These are phyloP conservation scores for Anguilla japonica DNA, from an alignment of 2,113 vertebrate species.

Conservation along the genomic window DNA sequence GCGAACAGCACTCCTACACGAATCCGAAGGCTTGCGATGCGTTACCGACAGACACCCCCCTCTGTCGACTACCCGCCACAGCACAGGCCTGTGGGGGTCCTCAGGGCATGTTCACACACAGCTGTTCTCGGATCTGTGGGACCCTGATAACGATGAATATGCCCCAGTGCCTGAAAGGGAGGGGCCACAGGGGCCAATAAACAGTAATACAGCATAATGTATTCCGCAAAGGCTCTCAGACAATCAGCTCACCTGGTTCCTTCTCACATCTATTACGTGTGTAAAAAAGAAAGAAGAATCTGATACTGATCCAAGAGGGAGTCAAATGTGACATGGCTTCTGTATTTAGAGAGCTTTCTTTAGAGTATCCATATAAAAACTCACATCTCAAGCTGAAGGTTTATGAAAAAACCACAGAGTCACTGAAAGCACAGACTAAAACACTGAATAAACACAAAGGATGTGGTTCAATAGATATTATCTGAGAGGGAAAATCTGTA, in stretches of 20 bases:
- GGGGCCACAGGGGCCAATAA: no score
- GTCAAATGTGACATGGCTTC: background rate
- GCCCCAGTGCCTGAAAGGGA: background rate
- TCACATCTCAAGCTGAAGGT: background rate
- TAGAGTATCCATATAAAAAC: background rate
- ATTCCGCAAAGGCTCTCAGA: background rate
- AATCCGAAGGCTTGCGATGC: conserved; percentile 21
- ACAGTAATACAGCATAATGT: no score
- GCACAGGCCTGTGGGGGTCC: background rate
- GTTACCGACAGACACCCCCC: background rate
- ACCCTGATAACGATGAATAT: background rate
- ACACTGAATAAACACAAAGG: background rate
- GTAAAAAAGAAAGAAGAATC: background rate
- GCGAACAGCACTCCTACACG: background rate
- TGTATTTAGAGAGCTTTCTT: background rate
- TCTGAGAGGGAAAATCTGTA: no score
- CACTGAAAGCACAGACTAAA: no score
- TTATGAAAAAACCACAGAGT: background rate
- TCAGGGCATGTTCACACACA: background rate
- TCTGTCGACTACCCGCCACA: background rate
- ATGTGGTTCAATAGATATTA: background rate
- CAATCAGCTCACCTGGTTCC: background rate
- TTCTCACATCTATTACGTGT: background rate
- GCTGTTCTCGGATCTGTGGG: background rate
- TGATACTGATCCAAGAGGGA: background rate